Conservation (phyloP, 2,113 vertebrate species). For the Emydocephalus ijimae region DNA sequence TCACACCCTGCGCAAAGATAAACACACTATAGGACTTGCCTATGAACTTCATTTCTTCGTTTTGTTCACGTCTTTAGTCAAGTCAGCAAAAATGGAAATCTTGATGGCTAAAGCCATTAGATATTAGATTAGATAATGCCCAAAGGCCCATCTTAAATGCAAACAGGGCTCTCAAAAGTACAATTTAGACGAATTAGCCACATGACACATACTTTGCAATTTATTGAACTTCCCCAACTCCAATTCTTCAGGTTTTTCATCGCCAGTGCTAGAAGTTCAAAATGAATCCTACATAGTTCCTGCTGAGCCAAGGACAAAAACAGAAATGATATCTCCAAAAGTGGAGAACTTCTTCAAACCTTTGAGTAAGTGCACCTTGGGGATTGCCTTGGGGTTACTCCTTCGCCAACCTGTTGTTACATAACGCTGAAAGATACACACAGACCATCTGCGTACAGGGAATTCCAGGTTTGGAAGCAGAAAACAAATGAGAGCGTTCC, state of each 20-base stretch:
- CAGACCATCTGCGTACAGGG: not conserved
- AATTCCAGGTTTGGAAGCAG: not conserved
- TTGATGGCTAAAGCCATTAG: not conserved
- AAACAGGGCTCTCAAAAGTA: not conserved
- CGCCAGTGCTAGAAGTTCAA: too few relatives aligned
- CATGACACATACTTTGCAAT: not conserved
- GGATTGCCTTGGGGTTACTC: not conserved
- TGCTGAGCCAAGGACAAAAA: not conserved
- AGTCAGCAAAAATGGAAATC: not conserved
- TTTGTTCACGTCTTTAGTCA: not conserved
- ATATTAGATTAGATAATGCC: not conserved
- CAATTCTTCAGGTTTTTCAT: conserved; percentile 17
- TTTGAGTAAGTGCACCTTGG: conserved; percentile 62
- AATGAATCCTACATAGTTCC: not conserved
- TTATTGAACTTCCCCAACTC: not conserved
- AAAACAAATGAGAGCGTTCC: not conserved
- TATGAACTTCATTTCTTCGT: not conserved
- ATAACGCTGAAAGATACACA: not conserved
- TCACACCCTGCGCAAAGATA: not conserved
- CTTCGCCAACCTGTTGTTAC: not conserved
- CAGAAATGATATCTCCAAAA: rapidly evolving
- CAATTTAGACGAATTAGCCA: too few relatives aligned
- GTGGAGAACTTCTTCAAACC: conserved; percentile 59
- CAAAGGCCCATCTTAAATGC: not conserved
- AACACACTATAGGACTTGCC: not conserved